phyloP scores from a whole-genome alignment of 2,797 vertebrate species.

The Pteropus rufus region DNA sequence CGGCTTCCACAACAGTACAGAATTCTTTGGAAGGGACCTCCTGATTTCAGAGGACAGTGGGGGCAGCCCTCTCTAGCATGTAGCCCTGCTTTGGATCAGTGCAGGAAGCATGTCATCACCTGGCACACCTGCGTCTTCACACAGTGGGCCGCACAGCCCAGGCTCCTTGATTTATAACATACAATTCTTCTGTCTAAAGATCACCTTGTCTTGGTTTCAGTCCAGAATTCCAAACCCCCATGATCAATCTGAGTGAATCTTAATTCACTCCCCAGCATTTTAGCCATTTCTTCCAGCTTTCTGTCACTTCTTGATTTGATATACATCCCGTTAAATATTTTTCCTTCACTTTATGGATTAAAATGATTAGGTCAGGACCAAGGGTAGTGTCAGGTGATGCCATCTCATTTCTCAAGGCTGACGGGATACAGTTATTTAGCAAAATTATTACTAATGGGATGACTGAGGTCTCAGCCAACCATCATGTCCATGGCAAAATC shows the following conservation, averaged over 20 bases:
- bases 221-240: constrained; percentile 46
- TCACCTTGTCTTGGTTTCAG: constrained; percentile 59
- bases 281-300: constrained; percentile 60
- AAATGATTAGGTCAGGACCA: constrained; percentile 68
- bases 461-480: neutral
- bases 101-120: neutral
- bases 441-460: constrained; percentile 55
- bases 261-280: constrained; percentile 28
- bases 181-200: constrained; percentile 3
- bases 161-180: neutral
- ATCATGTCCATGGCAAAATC: neutral
- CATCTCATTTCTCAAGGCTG: constrained; percentile 59
- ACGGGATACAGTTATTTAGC: constrained; percentile 40
- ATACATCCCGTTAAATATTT: constrained; percentile 65
- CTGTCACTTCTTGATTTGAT: constrained; percentile 69
- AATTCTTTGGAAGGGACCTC: neutral
- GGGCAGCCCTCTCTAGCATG: neutral
- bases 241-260: constrained; percentile 51
- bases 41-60: neutral
- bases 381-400: constrained; percentile 47
- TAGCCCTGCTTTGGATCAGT: neutral
- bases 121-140: neutral
- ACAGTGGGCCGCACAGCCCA: neutral
- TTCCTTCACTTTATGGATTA: constrained; percentile 57
- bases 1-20: neutral